phyloP scores from a whole-genome alignment of 2,888 invertebrate species.

The Agrotis exclamationis region DNA sequence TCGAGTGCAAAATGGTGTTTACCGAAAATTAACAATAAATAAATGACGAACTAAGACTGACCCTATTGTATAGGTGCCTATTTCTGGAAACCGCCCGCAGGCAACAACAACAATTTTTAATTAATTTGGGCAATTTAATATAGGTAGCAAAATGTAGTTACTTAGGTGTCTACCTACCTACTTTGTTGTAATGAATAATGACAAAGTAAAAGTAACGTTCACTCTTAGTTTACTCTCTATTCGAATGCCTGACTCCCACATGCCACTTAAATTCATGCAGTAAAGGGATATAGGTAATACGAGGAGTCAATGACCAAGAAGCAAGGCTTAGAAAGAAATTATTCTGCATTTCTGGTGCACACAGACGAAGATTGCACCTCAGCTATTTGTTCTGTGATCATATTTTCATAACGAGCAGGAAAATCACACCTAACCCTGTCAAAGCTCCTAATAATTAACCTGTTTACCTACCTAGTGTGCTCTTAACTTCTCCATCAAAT shows the following conservation, averaged over 20 bases:
- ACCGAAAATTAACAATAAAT: constrained; percentile 51
- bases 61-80: constrained; percentile 41
- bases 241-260: constrained; percentile 29
- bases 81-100: too few species aligned
- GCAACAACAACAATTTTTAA: too few species aligned
- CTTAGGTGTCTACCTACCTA: background rate
- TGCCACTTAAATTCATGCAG: constrained; percentile 13
- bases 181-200: constrained; percentile 19
- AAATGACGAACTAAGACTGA: constrained; percentile 37
- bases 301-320: constrained; percentile 24
- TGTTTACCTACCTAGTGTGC: constrained; percentile 10
- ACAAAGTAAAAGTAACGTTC: constrained; percentile 56
- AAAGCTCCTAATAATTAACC: background rate
- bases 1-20: too few species aligned
- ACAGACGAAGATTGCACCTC: too few species aligned
- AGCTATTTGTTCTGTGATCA: too few species aligned
- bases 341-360: background rate
- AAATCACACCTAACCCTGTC: background rate
- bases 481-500: constrained; percentile 19
- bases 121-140: too few species aligned
- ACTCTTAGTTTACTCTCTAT: constrained; percentile 42
- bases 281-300: constrained; percentile 1
- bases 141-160: too few species aligned
- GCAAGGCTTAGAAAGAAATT: too few species aligned
- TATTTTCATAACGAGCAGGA: background rate